phyloP scores from a whole-genome alignment of 2,888 invertebrate species.

The Corythucha ciliata region DNA sequence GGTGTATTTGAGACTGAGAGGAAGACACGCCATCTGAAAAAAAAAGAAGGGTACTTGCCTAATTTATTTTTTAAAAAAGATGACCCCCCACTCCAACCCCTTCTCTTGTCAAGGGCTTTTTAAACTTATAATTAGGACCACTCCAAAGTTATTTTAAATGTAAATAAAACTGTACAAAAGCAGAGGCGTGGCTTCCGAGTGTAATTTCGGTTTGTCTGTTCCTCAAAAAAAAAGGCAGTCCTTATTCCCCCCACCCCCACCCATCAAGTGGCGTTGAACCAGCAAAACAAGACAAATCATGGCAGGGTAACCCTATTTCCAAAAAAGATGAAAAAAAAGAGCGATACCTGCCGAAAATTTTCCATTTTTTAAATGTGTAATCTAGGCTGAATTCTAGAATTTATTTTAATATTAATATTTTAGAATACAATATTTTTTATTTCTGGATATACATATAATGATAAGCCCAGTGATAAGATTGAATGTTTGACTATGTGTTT shows the following conservation, averaged over 20 bases:
- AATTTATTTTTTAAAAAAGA: neutral
- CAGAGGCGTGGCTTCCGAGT: slow-evolving; percentile 28
- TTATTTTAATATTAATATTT: slow-evolving; percentile 27
- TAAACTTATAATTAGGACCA: slow-evolving; percentile 3
- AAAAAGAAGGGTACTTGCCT: slow-evolving; percentile 12
- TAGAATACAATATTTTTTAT: slow-evolving; percentile 26
- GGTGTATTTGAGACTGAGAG: slow-evolving; percentile 44
- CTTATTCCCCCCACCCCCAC: no score
- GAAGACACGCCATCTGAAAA: slow-evolving; percentile 37
- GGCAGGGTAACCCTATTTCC: no score
- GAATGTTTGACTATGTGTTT: slow-evolving; percentile 30
- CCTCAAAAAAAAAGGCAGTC: slow-evolving; percentile 23
- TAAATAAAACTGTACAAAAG: slow-evolving; percentile 20
- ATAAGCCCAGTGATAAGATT: slow-evolving; percentile 32
- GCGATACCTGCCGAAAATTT: no score
- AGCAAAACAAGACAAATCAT: slow-evolving; percentile 27
- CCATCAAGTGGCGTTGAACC: slow-evolving; percentile 14
- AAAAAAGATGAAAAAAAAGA: no score
- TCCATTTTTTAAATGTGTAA: slow-evolving; percentile 5
- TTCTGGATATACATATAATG: slow-evolving; percentile 28
- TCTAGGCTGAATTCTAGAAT: slow-evolving; percentile 26
- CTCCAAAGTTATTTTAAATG: slow-evolving; percentile 25
- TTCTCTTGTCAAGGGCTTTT: neutral
- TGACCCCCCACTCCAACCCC: slow-evolving; percentile 5
- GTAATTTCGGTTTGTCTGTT: slow-evolving; percentile 28